Conservation (phyloP, 2,113 vertebrate species). For the Zosterops hypoxanthus region DNA sequence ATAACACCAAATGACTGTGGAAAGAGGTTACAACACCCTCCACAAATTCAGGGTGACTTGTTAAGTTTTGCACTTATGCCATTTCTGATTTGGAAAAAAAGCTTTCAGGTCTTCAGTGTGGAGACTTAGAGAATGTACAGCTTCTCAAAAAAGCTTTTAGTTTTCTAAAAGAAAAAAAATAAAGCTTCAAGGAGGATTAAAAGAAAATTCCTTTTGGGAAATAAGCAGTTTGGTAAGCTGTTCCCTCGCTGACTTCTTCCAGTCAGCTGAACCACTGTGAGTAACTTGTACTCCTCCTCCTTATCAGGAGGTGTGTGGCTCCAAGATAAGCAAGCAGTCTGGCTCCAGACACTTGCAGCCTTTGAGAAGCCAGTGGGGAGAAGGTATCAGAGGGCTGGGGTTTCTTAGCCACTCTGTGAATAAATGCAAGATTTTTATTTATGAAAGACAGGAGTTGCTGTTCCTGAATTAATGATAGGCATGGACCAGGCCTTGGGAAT, state of each 20-base stretch:
- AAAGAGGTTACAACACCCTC: neutral
- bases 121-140: neutral
- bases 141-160: neutral
- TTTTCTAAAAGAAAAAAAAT: neutral
- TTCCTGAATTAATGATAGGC: neutral
- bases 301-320: constrained; percentile 19
- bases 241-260: neutral
- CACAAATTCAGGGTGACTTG: neutral
- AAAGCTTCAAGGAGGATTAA: neutral
- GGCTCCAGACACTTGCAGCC: neutral
- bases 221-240: neutral
- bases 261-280: neutral
- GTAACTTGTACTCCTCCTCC: neutral
- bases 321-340: neutral
- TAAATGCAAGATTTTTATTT: neutral
- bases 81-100: neutral
- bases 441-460: neutral
- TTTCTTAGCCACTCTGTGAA: neutral
- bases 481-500: neutral
- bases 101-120: neutral
- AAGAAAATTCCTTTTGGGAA: neutral
- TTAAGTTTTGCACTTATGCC: neutral
- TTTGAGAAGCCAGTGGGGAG: neutral
- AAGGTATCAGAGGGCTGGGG: neutral
- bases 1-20: neutral